Evolutionary conservation across 2,888 invertebrate genomes (phyloP), one percentile per base, ranked within the genome.

Genomic region (Polymixis flavicincta): DNA sequence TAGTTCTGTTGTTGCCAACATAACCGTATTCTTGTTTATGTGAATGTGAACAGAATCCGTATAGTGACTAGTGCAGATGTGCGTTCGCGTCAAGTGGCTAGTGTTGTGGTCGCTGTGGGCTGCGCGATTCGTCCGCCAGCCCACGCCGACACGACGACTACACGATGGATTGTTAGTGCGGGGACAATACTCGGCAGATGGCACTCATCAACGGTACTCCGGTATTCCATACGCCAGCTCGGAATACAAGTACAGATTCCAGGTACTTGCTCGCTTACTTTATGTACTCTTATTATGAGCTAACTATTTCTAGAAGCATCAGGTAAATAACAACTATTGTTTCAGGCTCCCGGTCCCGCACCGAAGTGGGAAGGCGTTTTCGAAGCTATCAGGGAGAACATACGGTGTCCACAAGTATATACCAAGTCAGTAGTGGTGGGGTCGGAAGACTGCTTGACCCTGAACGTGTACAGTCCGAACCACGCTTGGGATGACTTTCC

Each of bases 191-290:
- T 76, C 89, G 4, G 65, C 70, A 25, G 88, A 87, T 64, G 86
- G 86, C 63, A 66, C 85, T 22, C 77, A 86, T 65, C 66, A 72
- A 19, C 84, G 84, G n/a, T 90, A 88, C 69, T 63, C 83, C 52
- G 86, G 84, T 9, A 86, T 90, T 11, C 90, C 90, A 2, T 90
- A 89, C 61, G 89, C 89, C 1, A 87, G 87, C 6, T 82, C 83
- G 19, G 60, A 59, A 82, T 88, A 64, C 71, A 80, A 71, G 42
- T 74, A 74, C 61, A 74, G 82, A 70, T 86, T 86, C 14, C 65
- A 86, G 86, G 86, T 85, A 42, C 42, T 28, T 61, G 25, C 50
- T 57, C 1, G n/a, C 7, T 63, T 52, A 32, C 1, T n/a, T n/a
- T n/a, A n/a, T 48, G 17, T 54, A 11, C n/a, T 52, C 17, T 52